Base-by-base conservation (phyloP, 2,888 invertebrate genomes). In the Agonopterix alstromeriana region DNA sequence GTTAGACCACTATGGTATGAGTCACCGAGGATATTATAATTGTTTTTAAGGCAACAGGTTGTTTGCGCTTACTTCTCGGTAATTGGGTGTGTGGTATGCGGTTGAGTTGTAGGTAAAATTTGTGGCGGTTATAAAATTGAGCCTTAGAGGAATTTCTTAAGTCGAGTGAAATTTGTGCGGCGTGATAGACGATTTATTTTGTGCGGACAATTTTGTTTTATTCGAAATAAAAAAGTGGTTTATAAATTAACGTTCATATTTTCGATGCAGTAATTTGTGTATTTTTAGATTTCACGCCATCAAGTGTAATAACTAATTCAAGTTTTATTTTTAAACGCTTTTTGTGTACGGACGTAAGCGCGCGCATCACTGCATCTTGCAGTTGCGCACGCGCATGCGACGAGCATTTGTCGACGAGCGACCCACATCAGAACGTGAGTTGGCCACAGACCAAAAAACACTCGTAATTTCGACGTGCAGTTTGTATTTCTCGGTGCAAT, bases 381-480 rank as follows among this genome's bases (percentile, higher is more conserved):
- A 42, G 10, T 8, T 35, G 42, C 42, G 38, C 35, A 17, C 11
- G 45, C 45, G 47, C 14, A 36, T n/a, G 45, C 36, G 47, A 43
- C 46, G 57, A 12, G 10, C 42, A 8, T n/a, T 8, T 11, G 49
- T 50, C 17, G 50, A 43, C 47, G 49, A 44, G 36, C 56, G 53
- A 50, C 67, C 69, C 67, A 70, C 65, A 71, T 71, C 64, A 60
- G 58, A 61, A 78, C 79, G 81, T 79, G 80, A 81, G 77, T 81
- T 82, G 81, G 81, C 74, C 63, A 52, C 63, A 64, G 56, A 79
- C 73, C 81, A 82, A 81, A 81, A 80, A 65, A 62, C 63, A 67
- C 56, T 69, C 61, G 69, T 68, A 70, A 67, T 60, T 66, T 62
- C 61, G 65, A 55, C 61, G 50, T 38, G 38, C 7, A 27, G 27